Evolutionary conservation across 2,113 vertebrate genomes (phyloP), one percentile per base, ranked within the genome.

Genomic region (Poeciliopsis occidentalis): DNA sequence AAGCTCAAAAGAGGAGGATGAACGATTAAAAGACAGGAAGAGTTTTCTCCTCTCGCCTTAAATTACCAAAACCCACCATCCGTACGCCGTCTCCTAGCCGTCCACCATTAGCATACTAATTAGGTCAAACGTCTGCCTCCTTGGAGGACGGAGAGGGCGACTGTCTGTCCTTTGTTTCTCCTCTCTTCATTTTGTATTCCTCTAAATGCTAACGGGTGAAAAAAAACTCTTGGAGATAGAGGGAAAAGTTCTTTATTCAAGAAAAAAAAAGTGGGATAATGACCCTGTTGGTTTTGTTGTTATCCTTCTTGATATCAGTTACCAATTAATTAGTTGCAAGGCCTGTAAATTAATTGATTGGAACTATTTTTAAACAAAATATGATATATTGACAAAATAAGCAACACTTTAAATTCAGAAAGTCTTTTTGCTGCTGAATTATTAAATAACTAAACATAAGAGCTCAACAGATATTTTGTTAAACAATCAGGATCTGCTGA

Each of bases 81-180:
- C 31, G 19, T 69, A 80, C 44, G 3, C 71, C 76, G 81, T 85
- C 72, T 65, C 47, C 24, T 61, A 27, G 60, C 44, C 15, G 3
- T 4, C 67, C 85, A 88, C 87, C 62, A 41, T 89, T 89, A 87
- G 78, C 87, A 90, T 92, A 85, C 69, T 90, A 90, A 92, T 92
- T 78, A 90, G 91, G 86, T 89, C 85, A 91, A 85, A 87, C 77
- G 87, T 90, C 91, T 91, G 91, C 78, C 80, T 90, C 79, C 83
- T 92, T 87, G 83, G 77, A 88, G 81, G 83, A 87, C 72, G 54
- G 75, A 88, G 80, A 69, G 78, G 79, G 71, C 39, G 37, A 82
- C 80, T 86, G 86, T 82, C 84, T 91, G 76, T 85, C 84, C 86
- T 75, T 91, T 90, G 88, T 91, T 79, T 85, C 82, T 85, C 67